Base-by-base conservation (phyloP, 37 sponge, comb jelly and placozoan species). In the Beroe ovata region DNA sequence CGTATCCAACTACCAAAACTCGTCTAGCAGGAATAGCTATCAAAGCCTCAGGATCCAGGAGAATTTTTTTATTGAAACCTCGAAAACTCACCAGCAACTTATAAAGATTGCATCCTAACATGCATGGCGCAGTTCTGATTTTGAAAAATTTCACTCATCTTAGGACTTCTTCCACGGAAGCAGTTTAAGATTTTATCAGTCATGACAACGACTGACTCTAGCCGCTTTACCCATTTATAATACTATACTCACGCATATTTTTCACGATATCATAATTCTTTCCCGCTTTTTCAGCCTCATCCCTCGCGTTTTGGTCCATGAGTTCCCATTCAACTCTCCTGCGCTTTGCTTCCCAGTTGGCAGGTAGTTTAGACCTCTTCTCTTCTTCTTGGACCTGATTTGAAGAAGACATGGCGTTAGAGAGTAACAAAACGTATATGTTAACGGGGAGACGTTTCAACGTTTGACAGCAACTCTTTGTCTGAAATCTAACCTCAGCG, bases 321-420 rank as follows among this genome's bases (percentile, higher is more conserved):
- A 91, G 29, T 77, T 95, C 96, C 99, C 99, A 98, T 60, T 98
- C 99, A 47, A 92, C 91, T 35, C 94, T 93, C 32, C 91, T 81
- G 60, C 91, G 77, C 20, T 92, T 59, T 28, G 94, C 89, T 72
- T 95, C 95, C 90, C 89, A 94, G 90, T 98, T 98, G 6, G 93
- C 89, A 0, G 99, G 99, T 59, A 94, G 92, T 59, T 95, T 98
- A 34, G 91, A 94, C 59, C 92, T 90, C 33, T 91, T 89, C 60
- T 98, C 99, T 60, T 98, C 99, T 61, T 96, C 96, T 14, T 93
- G 95, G 14, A 94, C 95, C 89, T 71, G 91, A 19, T 8, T 29
- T 8, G 54, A 11, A 47, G 11, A 11, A 6, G 11, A 6, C 6
- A 16, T 47, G 11, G 11, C 6, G 11, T 11, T 47, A 47, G 11